Evolutionary conservation across 2,113 vertebrate genomes (phyloP), one percentile per base, ranked within the genome.

Genomic region (Coregonus clupeaformis): DNA sequence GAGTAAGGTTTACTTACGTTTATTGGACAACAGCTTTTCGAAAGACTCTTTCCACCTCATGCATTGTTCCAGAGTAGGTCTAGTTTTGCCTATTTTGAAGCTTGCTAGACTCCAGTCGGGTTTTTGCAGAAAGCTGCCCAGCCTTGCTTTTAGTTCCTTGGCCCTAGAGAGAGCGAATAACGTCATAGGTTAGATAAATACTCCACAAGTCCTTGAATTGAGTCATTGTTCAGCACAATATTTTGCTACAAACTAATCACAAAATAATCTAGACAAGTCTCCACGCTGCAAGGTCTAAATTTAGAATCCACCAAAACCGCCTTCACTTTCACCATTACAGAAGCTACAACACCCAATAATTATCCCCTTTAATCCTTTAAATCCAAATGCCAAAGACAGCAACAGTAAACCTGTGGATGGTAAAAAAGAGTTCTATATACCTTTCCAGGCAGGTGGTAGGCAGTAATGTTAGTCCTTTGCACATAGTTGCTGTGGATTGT

Each of bases 21-120:
- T 97, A 88, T 94, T 97, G 76, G 92, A 93, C 86, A 99, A 91
- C 24, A 99, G 94, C 79, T 92, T 92, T 81, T 96, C 96, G n/a
- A 99, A 96, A 1, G 96, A 98, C 45, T 96, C 92, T 71, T 90
- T 96, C 96, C 97, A 97, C 72, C 82, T 90, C 0, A 95, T 84
- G 45, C 93, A 96, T 75, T 99, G 97, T 80, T 89, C 95, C 69
- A 94, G 89, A 30, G 92, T 91, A 52, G 93, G 92, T 89, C 95
- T 97, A 20, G 90, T 90, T 80, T 92, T 91, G 18, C 90, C 87
- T 6, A 85, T 83, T 82, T 91, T 94, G 75, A 84, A 90, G 72
- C 78, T 81, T 25, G 87, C 77, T 4, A 81, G 66, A 71, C 77
- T 89, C 90, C 88, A 90, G 25, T 94, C 95, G 1, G 94, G 82